phyloP scores from a whole-genome alignment of 2,113 vertebrate species.

The Phyllopteryx taeniolatus region DNA sequence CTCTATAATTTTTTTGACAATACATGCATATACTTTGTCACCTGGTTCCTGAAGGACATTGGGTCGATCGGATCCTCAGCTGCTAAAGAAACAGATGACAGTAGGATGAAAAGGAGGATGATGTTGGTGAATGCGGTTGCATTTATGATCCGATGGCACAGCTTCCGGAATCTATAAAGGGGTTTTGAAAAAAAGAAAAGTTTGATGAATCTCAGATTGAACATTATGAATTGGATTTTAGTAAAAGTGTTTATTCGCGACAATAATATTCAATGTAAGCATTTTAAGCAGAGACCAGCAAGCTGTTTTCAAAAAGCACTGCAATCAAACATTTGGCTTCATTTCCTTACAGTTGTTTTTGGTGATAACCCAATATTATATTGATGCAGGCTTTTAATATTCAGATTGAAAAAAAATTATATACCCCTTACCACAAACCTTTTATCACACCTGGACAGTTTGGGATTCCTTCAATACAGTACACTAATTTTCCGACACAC shows the following conservation, averaged over 20 bases:
- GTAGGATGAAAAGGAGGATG: constrained; percentile 96
- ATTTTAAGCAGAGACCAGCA: not conserved
- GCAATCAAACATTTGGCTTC: too few relatives aligned
- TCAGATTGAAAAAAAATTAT: too few relatives aligned
- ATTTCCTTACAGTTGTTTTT: too few relatives aligned
- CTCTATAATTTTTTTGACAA: not conserved
- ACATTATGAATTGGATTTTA: not conserved
- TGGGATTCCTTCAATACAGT: too few relatives aligned
- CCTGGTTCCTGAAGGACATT: constrained; percentile 88
- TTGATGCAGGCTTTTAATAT: too few relatives aligned
- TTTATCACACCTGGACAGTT: too few relatives aligned
- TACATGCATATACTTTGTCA: constrained; percentile 24
- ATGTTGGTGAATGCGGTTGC: constrained; percentile 98
- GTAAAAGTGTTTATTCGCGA: not conserved
- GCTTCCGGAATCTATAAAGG: constrained; percentile 80
- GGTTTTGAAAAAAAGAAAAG: not conserved
- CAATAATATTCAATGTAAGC: not conserved
- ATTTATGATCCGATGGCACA: constrained; percentile 92
- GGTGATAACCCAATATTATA: too few relatives aligned
- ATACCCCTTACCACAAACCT: too few relatives aligned
- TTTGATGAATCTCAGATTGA: not conserved
- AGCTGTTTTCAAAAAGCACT: too few relatives aligned
- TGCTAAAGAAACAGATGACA: constrained; percentile 92
- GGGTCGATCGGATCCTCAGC: constrained; percentile 95
- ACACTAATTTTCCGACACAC: too few relatives aligned